Base-by-base conservation (phyloP, 2,888 invertebrate species). In the Morpho helenor region DNA sequence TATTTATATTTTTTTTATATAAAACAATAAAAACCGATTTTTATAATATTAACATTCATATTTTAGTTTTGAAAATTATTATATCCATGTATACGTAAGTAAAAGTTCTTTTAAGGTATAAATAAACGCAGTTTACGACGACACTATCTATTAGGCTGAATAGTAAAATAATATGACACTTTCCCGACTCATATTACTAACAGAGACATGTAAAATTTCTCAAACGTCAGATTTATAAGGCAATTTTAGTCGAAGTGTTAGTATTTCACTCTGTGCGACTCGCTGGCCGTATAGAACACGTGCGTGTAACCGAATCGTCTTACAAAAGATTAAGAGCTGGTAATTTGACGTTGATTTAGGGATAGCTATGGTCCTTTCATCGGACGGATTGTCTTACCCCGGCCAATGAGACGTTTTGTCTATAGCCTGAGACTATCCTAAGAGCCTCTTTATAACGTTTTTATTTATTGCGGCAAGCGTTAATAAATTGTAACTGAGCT, bases 311-410 rank as follows among this genome's bases (percentile, higher is more conserved):
- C 80, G 73, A 84, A 88, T 85, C 84, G 79, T 75, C 78, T 31
- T 74, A 80, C 85, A 82, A 82, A 82, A 86, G 88, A 87, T 89
- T 88, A 88, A 82, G 84, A 87, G 82, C 84, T 87, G 87, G 86
- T 88, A 88, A 88, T 90, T 87, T 88, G 89, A 89, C 89, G 72
- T 88, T 89, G 89, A 89, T 88, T 87, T 88, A 89, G 79, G 79
- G 78, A 80, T 80, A 81, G 75, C 73, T 69, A 71, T 71, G 64
- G 67, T 67, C 76, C 82, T 85, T 81, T 87, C 84, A 85, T 82
- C 77, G 77, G 67, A 62, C 66, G 77, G 81, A 82, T 86, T 83
- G 85, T 85, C 84, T 87, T 87, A 84, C 86, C 70, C 69, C 69
- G 68, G 63, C 60, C 68, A 69, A 71, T 69, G 72, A 73, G 71